Conservation (phyloP, 2,113 vertebrate genomes). For the Xyliphius kryptos region DNA sequence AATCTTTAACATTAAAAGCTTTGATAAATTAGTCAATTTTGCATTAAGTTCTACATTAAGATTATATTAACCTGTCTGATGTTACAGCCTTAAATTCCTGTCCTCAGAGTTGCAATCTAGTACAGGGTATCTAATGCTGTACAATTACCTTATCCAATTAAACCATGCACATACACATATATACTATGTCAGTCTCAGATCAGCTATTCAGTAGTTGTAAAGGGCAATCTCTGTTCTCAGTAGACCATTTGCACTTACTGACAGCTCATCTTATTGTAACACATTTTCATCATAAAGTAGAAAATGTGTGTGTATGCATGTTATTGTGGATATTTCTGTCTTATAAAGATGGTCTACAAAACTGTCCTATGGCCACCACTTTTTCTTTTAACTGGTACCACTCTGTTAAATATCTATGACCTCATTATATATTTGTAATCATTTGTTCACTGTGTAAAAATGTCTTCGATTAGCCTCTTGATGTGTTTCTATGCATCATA, state of each 20-base stretch:
- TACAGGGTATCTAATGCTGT: conserved; percentile 7
- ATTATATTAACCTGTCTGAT: neutral
- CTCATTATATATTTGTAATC: neutral
- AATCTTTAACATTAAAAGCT: no score
- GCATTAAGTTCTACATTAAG: no score
- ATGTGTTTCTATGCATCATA: neutral
- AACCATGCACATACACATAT: conserved; percentile 28
- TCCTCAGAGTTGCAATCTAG: conserved; percentile 16
- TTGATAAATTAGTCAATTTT: no score
- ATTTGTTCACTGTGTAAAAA: neutral
- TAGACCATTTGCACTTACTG: conserved; percentile 21
- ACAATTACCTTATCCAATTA: conserved; percentile 38
- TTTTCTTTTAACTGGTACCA: neutral
- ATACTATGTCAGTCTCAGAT: conserved; percentile 29
- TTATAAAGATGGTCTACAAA: no score
- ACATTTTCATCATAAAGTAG: neutral
- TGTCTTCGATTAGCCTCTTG: neutral
- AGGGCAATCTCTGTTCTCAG: conserved; percentile 31
- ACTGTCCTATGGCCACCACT: no score
- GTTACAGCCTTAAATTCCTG: neutral
- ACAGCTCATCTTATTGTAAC: conserved; percentile 26
- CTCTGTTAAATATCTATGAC: neutral
- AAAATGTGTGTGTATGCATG: neutral
- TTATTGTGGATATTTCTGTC: no score
- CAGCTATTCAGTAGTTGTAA: conserved; percentile 30